Percentiles rank a stretch among this genome's conserved stretches.
phyloP scores from a whole-genome alignment of 2,797 vertebrate species.

The Esox lucius region DNA sequence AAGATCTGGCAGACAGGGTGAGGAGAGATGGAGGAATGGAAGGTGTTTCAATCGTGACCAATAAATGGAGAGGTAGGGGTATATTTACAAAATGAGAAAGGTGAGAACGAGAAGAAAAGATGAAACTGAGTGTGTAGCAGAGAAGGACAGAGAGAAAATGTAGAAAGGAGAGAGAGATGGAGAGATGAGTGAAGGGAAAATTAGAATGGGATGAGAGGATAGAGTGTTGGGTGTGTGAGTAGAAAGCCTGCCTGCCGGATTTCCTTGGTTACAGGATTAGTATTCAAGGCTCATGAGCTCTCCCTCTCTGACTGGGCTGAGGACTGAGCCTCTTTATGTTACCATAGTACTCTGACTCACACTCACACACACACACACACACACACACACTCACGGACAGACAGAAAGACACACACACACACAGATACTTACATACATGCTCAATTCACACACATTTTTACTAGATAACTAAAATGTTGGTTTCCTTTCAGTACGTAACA shows the following conservation, averaged over 20 bases:
- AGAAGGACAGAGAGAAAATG: conserved; percentile 18
- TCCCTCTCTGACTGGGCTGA: conserved; percentile 64
- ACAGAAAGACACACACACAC: background rate
- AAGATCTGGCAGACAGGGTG: background rate
- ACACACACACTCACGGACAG: background rate
- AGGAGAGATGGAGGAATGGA: background rate
- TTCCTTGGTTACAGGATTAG: conserved; percentile 75
- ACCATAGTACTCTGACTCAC: conserved; percentile 42
- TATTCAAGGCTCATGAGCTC: conserved; percentile 73
- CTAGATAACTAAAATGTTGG: too few species aligned
- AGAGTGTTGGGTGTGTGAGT: background rate
- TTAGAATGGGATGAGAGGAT: background rate
- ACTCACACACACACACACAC: conserved; percentile 19
- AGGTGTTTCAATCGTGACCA: background rate
- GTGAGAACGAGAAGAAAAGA: background rate
- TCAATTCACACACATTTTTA: too few species aligned
- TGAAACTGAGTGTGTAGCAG: background rate
- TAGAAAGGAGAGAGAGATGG: conserved; percentile 14
- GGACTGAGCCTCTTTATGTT: conserved; percentile 80
- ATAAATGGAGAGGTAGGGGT: conserved; percentile 3
- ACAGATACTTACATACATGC: too few species aligned
- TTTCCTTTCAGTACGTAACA: too few species aligned
- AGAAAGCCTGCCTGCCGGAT: conserved; percentile 43
- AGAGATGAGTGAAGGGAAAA: conserved; percentile 20
- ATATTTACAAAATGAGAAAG: background rate